Conservation (phyloP, 2,113 vertebrate species). For the Salvelinus sp. region DNA sequence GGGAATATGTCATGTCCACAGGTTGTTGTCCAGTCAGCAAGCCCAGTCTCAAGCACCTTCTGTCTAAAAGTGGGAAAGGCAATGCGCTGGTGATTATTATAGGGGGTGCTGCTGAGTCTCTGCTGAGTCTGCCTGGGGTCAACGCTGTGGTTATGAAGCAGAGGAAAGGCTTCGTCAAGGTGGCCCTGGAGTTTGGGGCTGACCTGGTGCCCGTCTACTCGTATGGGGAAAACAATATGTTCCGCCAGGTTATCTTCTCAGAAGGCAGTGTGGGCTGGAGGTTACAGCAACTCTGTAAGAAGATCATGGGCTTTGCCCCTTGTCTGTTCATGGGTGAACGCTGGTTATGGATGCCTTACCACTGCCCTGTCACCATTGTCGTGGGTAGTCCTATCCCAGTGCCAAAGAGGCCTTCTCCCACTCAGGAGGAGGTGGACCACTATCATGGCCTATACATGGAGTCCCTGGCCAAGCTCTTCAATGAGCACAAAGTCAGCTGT, state of each 20-base stretch:
- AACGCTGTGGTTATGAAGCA: conserved; percentile 68
- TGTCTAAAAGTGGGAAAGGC: conserved; percentile 69
- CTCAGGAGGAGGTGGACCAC: conserved; percentile 72
- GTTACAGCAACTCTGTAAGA: conserved; percentile 75
- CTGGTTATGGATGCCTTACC: conserved; percentile 72
- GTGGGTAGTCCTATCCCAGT: conserved; percentile 80
- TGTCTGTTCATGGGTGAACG: conserved; percentile 76
- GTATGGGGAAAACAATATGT: conserved; percentile 84
- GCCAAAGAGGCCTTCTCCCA: conserved; percentile 55
- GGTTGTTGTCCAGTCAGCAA: conserved; percentile 74
- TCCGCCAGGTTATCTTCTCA: conserved; percentile 66
- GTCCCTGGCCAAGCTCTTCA: conserved; percentile 73
- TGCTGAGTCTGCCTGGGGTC: conserved; percentile 64
- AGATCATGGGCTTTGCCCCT: conserved; percentile 72
- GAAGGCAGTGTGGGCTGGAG: conserved; percentile 60
- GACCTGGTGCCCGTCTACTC: conserved; percentile 81
- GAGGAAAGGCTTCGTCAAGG: conserved; percentile 77
- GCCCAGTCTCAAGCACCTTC: conserved; percentile 70
- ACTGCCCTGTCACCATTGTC: conserved; percentile 75
- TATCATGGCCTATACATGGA: conserved; percentile 79
- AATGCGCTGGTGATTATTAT: conserved; percentile 79
- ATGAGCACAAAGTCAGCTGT: conserved; percentile 76
- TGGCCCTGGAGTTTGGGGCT: conserved; percentile 78
- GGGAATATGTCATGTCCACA: conserved; percentile 23
- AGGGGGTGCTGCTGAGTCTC: conserved; percentile 77